Evolutionary conservation across 2,888 invertebrate species (phyloP), one percentile per base, ranked within the genome.

Genomic region (Metopia argyrocephala): DNA sequence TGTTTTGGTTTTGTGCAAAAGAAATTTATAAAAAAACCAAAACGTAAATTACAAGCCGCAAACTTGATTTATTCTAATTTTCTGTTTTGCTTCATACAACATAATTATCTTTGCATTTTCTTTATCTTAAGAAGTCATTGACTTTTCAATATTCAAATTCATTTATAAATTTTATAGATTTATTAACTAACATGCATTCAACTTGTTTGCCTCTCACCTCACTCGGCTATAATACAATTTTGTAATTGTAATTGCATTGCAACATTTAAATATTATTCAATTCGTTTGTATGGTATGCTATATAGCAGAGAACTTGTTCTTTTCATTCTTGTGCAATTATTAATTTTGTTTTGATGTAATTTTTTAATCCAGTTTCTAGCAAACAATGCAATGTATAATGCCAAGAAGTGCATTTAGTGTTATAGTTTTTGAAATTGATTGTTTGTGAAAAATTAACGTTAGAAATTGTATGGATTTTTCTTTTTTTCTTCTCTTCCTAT

Each of bases 401-500:
- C 20, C 25, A 23, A 20, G 21, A 57, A 28, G 45, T 28, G 27
- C 18, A 64, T 31, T 48, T 48, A 54, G 61, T 48, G 69, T 48
- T 62, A 64, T 69, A 69, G 78, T 59, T 73, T 71, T 66, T 61
- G 48, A 78, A 66, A 73, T 78, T 78, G 78, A 78, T 78, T 78
- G 73, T 73, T 78, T 78, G 61, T 46, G 46, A 73, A 78, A 38
- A 71, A 48, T 61, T 62, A 73, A 73, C 78, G 66, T 78, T 66
- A 73, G 78, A 73, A 56, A 31, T 54, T 66, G 27, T 28, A 18
- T 25, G 5, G 59, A 57, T 59, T 50, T 71, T 27, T 12, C 12
- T 59, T n/a, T n/a, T n/a, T n/a, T n/a, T n/a, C n/a, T n/a, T n/a
- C n/a, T n/a, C n/a, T n/a, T n/a, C n/a, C n/a, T 59, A 20, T 31